phyloP scores from a whole-genome alignment of 2,113 vertebrate genomes.

The Edolisoma coerulescens region DNA sequence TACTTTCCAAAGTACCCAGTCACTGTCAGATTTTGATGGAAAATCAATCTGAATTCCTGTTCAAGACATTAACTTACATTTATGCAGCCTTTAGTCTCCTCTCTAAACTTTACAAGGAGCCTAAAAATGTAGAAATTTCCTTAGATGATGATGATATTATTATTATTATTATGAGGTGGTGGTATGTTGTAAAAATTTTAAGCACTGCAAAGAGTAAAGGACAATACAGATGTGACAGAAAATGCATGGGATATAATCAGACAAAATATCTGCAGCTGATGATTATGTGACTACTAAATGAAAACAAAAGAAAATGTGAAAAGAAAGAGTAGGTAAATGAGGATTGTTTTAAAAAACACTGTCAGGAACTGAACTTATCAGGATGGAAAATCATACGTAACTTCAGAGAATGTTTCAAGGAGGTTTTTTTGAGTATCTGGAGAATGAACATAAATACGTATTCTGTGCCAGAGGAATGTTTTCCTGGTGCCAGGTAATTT shows the following conservation, averaged over 20 bases:
- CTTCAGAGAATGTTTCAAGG: background rate
- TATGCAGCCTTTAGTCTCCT: background rate
- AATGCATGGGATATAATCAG: background rate
- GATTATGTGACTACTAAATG: background rate
- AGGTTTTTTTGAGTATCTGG: background rate
- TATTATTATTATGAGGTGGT: background rate
- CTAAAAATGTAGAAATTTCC: background rate
- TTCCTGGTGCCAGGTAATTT: background rate
- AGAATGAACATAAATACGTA: background rate
- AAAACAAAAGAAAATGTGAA: background rate
- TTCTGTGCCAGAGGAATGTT: constrained; percentile 1
- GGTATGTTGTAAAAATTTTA: background rate
- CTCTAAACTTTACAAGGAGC: background rate
- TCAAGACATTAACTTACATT: background rate
- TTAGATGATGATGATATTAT: background rate
- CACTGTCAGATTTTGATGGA: background rate
- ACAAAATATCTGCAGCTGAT: background rate
- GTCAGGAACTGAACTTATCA: background rate
- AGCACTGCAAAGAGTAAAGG: background rate
- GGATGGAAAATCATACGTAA: background rate
- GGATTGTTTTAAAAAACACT: background rate
- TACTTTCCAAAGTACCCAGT: background rate
- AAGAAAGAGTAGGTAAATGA: background rate
- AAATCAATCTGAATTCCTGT: background rate
- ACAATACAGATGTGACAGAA: background rate